phyloP scores from a whole-genome alignment of 2,113 vertebrate species.

The Trachemys scripta region DNA sequence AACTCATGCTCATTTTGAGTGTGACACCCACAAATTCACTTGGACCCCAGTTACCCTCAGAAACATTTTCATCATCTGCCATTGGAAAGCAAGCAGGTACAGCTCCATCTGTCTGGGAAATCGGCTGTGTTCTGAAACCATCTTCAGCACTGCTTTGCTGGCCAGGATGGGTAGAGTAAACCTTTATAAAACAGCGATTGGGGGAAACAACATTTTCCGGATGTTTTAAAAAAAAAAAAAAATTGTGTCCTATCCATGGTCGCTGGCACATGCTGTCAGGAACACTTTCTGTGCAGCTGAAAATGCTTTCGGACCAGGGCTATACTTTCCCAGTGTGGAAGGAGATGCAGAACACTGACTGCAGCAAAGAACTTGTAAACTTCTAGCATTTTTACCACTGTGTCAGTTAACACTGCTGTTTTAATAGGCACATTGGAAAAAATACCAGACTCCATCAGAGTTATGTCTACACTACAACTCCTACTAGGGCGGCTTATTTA shows the following conservation, averaged over 20 bases:
- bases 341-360: not conserved
- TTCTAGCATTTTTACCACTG: not conserved
- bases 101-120: not conserved
- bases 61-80: not conserved
- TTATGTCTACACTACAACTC: not conserved
- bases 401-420: not conserved
- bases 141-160: fast-evolving
- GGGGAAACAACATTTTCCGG: not conserved
- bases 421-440: not conserved
- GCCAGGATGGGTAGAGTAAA: not conserved
- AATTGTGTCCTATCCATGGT: not conserved
- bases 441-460: not conserved
- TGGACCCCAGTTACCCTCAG: not conserved
- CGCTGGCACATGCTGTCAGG: fast-evolving
- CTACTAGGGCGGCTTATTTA: not conserved
- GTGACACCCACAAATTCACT: not conserved
- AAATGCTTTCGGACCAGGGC: not conserved
- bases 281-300: not conserved
- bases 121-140: not conserved
- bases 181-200: fast-evolving
- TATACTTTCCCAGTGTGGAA: not conserved
- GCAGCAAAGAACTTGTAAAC: not conserved
- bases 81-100: not conserved
- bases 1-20: not conserved
- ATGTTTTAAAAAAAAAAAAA: not conserved